A percentile compares a stretch with the other conserved stretches of the same genome.
Conservation (phyloP, 2,113 vertebrate species). For the Macroglossus sobrinus region DNA sequence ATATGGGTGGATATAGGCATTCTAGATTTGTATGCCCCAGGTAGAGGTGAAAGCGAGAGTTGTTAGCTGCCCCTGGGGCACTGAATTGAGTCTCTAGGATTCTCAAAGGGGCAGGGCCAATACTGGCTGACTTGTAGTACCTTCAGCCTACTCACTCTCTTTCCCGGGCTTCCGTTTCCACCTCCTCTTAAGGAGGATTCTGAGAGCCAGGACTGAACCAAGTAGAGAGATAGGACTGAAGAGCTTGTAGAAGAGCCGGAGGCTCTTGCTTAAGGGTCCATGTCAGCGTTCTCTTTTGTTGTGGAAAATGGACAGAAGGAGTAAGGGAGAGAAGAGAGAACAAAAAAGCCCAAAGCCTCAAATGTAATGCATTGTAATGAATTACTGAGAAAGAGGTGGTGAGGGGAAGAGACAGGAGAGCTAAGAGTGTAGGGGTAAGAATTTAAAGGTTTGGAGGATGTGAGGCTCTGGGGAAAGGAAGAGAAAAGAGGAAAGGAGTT, state of each 20-base stretch:
- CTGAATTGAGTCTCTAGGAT: no score
- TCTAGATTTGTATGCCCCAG: neutral
- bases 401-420: neutral
- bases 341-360: neutral
- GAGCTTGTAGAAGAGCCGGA: neutral
- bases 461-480: neutral
- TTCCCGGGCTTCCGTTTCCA: accelerated
- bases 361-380: neutral
- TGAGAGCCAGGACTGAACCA: neutral
- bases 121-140: neutral
- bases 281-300: neutral
- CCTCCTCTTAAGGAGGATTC: neutral
- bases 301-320: neutral
- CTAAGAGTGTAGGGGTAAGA: accelerated
- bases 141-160: neutral
- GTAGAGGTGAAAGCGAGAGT: neutral
- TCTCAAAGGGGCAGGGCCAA: neutral
- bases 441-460: neutral
- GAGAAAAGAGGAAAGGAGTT: neutral
- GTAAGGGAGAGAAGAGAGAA: neutral
- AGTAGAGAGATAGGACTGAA: neutral
- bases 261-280: neutral
- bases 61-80: neutral
- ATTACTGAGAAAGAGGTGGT: neutral
- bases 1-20: neutral